phyloP scores from a whole-genome alignment of 2,797 vertebrate species.

The Peromyscus attwateri region DNA sequence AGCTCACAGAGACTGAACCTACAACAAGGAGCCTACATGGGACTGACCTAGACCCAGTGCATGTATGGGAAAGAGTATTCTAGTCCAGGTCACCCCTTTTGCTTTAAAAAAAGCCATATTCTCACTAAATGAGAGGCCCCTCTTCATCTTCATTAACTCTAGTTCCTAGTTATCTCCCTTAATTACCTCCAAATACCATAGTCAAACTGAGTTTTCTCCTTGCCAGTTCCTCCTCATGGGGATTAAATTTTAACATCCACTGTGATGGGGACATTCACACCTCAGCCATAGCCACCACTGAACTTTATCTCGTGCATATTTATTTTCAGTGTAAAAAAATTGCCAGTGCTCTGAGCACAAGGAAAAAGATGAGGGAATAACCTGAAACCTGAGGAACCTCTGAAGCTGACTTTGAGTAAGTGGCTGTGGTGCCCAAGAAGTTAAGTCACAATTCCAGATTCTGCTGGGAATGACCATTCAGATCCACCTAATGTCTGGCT shows the following conservation, averaged over 20 bases:
- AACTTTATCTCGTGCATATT: background rate
- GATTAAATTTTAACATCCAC: background rate
- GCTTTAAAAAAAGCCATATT: background rate
- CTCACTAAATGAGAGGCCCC: background rate
- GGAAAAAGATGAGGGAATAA: background rate
- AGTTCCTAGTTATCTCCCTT: background rate
- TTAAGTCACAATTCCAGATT: background rate
- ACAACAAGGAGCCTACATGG: background rate
- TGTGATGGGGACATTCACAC: background rate
- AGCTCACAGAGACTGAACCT: background rate
- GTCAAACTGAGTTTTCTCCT: background rate
- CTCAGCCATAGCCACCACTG: too few species aligned
- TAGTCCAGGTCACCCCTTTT: background rate
- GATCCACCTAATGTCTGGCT: background rate
- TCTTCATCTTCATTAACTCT: background rate
- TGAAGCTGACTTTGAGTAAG: background rate
- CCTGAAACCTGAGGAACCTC: background rate
- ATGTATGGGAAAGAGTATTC: background rate
- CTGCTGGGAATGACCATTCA: accelerated
- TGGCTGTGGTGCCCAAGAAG: background rate
- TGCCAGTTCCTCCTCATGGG: background rate
- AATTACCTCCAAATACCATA: background rate
- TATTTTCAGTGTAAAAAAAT: background rate
- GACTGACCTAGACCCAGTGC: background rate
- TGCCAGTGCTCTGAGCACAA: background rate